A percentile compares a stretch with the other conserved stretches of the same genome.
These are phyloP conservation scores for Scomber colias DNA, from an alignment of 2,113 vertebrate species.

Conservation along the genomic window DNA sequence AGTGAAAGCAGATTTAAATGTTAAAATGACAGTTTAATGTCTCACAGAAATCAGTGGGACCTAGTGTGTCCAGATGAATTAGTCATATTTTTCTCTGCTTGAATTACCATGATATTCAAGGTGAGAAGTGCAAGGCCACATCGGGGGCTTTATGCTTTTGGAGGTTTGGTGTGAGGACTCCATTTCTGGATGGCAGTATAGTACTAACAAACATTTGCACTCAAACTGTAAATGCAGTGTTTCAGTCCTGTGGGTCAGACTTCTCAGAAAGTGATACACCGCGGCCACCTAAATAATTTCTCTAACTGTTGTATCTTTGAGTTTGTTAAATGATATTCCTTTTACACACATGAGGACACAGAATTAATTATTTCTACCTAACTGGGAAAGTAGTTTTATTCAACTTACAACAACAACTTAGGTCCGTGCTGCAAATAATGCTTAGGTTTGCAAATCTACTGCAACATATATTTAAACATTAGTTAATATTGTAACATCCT, in stretches of 20 bases:
- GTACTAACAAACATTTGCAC: conserved; percentile 69
- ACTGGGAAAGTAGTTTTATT: too few relatives aligned
- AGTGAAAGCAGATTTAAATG: conserved; percentile 5
- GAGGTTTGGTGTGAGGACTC: conserved; percentile 68
- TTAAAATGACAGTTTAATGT: conserved; percentile 38
- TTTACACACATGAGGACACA: too few relatives aligned
- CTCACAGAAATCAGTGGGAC: conserved; percentile 8
- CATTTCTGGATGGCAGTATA: conserved; percentile 67
- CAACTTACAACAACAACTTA: too few relatives aligned
- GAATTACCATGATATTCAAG: conserved; percentile 51
- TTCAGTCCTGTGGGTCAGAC: conserved; percentile 35
- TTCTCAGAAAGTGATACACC: conserved; percentile 12
- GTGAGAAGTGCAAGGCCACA: conserved; percentile 32
- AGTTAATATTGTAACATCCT: too few relatives aligned
- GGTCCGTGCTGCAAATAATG: too few relatives aligned
- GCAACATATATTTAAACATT: too few relatives aligned
- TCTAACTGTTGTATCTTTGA: background rate
- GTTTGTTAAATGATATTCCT: too few relatives aligned
- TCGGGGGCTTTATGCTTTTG: conserved; percentile 58
- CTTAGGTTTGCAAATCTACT: too few relatives aligned
- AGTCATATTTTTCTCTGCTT: conserved; percentile 38
- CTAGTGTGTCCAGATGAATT: background rate
- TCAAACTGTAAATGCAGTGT: conserved; percentile 55
- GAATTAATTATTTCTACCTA: too few relatives aligned
- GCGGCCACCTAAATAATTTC: conserved; percentile 25